Conservation (phyloP, 2,888 invertebrate genomes). For the Cryptocheilus praepositus region DNA sequence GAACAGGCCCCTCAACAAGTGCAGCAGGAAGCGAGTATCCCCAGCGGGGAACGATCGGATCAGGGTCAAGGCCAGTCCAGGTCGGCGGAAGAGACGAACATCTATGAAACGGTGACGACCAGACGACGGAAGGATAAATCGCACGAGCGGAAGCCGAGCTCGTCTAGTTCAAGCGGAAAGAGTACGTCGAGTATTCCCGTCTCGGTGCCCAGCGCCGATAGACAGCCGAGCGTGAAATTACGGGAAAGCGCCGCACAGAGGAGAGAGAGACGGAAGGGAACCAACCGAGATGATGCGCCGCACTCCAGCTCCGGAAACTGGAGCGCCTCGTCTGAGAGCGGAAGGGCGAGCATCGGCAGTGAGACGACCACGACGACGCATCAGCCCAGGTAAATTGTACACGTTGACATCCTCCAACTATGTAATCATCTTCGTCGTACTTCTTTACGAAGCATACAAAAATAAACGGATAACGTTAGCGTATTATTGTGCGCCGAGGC, state of each 20-base stretch:
- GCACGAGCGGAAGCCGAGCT: constrained; percentile 87
- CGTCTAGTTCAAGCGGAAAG: constrained; percentile 79
- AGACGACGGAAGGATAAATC: constrained; percentile 82
- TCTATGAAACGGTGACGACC: constrained; percentile 82
- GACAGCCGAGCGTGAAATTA: constrained; percentile 81
- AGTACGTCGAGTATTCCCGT: constrained; percentile 68
- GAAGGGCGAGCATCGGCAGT: constrained; percentile 89
- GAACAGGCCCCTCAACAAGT: constrained; percentile 68
- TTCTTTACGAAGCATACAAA: too few relatives aligned
- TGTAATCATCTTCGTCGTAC: too few relatives aligned
- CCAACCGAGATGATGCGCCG: constrained; percentile 84
- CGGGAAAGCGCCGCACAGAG: constrained; percentile 85
- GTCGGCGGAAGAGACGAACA: constrained; percentile 77
- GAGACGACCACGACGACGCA: constrained; percentile 84
- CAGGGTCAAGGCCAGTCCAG: constrained; percentile 42
- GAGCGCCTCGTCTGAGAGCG: constrained; percentile 94
- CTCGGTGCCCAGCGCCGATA: constrained; percentile 59
- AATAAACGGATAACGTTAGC: too few relatives aligned
- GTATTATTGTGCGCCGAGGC: too few relatives aligned
- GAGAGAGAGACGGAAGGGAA: constrained; percentile 81
- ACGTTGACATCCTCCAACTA: too few relatives aligned
- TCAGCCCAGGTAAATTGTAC: constrained; percentile 66
- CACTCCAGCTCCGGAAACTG: constrained; percentile 96
- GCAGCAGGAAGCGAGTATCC: constrained; percentile 49
- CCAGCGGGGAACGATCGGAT: constrained; percentile 31